Evolutionary conservation across 2,888 invertebrate genomes (phyloP).

Genomic region (Harpagoxenus sublaevis): DNA sequence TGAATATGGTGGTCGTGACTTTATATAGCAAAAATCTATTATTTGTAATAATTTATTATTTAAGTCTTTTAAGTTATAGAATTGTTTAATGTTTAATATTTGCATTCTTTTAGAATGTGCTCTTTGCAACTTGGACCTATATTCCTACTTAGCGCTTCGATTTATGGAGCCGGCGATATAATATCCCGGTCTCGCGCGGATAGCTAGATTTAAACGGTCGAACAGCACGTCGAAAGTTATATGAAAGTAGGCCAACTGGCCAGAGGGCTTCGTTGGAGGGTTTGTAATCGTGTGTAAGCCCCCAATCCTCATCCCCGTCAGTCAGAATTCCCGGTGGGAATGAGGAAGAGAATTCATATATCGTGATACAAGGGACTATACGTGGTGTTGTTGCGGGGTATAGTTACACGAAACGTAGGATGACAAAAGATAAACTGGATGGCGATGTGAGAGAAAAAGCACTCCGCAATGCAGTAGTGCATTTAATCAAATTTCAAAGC

Average conservation of each 20-base stretch:
- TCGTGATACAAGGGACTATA: conserved; percentile 65
- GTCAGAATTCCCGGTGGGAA: conserved; percentile 64
- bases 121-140: not conserved
- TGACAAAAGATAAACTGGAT: conserved; percentile 39
- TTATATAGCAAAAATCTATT: not conserved
- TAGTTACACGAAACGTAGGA: conserved; percentile 31
- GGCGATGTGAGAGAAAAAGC: conserved; percentile 50
- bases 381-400: not conserved
- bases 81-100: not conserved
- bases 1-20: not conserved
- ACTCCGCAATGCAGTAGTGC: conserved; percentile 15
- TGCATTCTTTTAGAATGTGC: not conserved
- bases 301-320: conserved; percentile 71
- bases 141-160: not conserved
- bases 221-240: conserved; percentile 72
- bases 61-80: not conserved
- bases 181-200: conserved; percentile 35
- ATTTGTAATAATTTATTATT: not conserved
- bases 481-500: conserved; percentile 45
- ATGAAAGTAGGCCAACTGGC: conserved; percentile 72
- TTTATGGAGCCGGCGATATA: not conserved
- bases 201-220: conserved; percentile 63
- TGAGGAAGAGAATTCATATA: conserved; percentile 70
- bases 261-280: conserved; percentile 62
- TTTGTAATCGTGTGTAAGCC: conserved; percentile 74